phyloP scores from a whole-genome alignment of 2,113 vertebrate genomes.

The Centropus unirufus region DNA sequence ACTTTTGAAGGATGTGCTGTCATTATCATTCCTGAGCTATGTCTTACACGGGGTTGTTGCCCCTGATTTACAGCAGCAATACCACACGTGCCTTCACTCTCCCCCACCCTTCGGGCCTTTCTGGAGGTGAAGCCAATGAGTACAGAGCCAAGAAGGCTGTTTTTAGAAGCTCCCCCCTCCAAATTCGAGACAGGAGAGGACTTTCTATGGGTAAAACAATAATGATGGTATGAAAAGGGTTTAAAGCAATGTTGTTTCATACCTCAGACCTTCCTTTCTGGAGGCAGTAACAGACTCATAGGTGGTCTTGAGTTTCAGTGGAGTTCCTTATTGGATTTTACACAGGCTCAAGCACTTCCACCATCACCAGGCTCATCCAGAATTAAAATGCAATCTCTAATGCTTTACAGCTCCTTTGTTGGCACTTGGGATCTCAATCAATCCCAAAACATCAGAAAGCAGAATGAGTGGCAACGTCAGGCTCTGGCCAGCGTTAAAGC shows the following conservation, averaged over 20 bases:
- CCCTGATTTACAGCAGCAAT: neutral
- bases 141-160: too few species aligned
- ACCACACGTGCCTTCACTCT: fast-evolving
- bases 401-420: neutral
- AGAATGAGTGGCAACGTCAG: neutral
- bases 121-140: neutral
- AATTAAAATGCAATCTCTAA: neutral
- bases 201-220: neutral
- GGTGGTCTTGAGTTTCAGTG: fast-evolving
- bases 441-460: neutral
- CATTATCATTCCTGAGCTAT: neutral
- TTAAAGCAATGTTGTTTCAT: neutral
- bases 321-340: neutral
- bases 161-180: neutral
- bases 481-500: neutral
- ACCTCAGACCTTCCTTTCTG: neutral
- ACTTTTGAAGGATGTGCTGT: neutral
- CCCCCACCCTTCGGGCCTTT: neutral
- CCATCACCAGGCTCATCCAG: neutral
- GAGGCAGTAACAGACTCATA: neutral
- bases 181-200: neutral
- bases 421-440: neutral
- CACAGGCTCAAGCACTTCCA: neutral
- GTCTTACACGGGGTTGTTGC: neutral
- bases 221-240: neutral